A percentile compares a stretch with the other conserved stretches of the same genome.
Evolutionary conservation across 2,888 invertebrate species (phyloP).

Genomic region (Drosophila phalerata): DNA sequence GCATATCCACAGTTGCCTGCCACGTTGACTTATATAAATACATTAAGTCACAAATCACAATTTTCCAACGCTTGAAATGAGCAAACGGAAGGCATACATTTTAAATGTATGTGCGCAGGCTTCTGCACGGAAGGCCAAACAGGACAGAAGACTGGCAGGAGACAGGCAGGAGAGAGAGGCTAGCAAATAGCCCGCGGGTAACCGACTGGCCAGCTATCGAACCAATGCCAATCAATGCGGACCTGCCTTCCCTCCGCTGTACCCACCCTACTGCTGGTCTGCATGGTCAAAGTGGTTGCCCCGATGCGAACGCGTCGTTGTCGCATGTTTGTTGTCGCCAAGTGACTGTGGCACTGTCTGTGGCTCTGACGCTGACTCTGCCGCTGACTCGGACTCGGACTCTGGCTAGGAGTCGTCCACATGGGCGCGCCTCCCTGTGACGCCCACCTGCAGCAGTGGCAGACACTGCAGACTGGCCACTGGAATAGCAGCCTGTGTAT

Average conservation of each 20-base stretch:
- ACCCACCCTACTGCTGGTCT: neutral
- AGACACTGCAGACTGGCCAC: conserved; percentile 30
- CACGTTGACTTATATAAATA: conserved; percentile 77
- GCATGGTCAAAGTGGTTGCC: conserved; percentile 60
- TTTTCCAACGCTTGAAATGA: conserved; percentile 80
- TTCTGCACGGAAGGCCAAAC: conserved; percentile 39
- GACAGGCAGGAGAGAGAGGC: conserved; percentile 2
- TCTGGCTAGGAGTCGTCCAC: conserved; percentile 28
- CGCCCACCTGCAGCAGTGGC: conserved; percentile 58
- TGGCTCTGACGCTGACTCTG: conserved; percentile 8
- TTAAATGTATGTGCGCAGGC: conserved; percentile 68
- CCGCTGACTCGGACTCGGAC: conserved; percentile 5
- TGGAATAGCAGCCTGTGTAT: conserved; percentile 48
- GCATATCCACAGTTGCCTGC: conserved; percentile 21
- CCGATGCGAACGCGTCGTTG: conserved; percentile 71
- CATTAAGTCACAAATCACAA: conserved; percentile 84
- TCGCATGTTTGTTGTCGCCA: conserved; percentile 76
- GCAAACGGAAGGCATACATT: conserved; percentile 79
- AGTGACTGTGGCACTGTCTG: conserved; percentile 35
- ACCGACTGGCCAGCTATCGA: conserved; percentile 64
- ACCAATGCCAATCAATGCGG: conserved; percentile 70
- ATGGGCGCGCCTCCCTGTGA: conserved; percentile 44
- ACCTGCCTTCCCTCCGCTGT: conserved; percentile 19
- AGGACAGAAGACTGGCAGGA: neutral
- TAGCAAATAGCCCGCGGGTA: conserved; percentile 72